Percentiles rank a stretch among this genome's conserved stretches.
phyloP scores from a whole-genome alignment of 2,797 vertebrate species.

The Sebastiscus tertius region DNA sequence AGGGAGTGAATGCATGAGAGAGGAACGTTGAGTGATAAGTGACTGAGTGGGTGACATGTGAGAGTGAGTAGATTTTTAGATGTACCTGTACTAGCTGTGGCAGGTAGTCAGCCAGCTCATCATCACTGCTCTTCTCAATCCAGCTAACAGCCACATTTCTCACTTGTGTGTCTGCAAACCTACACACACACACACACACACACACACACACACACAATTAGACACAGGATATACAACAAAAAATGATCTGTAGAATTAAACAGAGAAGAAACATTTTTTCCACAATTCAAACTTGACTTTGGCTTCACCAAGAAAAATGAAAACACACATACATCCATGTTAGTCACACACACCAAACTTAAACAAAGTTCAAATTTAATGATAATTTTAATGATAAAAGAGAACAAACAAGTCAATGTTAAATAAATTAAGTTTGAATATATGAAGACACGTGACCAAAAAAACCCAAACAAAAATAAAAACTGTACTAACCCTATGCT shows the following conservation, averaged over 20 bases:
- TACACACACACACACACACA: slow-evolving; percentile 52
- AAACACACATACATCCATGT: not conserved
- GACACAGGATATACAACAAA: not conserved
- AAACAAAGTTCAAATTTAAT: not conserved
- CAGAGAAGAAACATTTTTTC: not conserved
- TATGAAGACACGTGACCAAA: not conserved
- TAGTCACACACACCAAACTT: not conserved
- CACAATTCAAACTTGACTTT: not conserved
- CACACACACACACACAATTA: not conserved
- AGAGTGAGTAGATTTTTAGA: not conserved
- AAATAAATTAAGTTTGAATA: not conserved
- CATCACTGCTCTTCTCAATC: slow-evolving; percentile 92
- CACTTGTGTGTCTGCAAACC: slow-evolving; percentile 95
- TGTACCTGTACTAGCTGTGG: slow-evolving; percentile 96
- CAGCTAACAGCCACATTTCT: slow-evolving; percentile 90
- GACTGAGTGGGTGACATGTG: not conserved
- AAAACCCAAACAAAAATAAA: not conserved
- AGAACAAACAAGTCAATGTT: not conserved
- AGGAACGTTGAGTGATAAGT: not conserved
- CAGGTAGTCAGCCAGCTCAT: slow-evolving; percentile 93
- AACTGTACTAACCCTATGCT: not conserved
- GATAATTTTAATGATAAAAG: not conserved
- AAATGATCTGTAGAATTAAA: not conserved
- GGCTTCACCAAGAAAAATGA: not conserved
- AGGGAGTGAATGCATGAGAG: not conserved